phyloP scores from a whole-genome alignment of 2,797 vertebrate genomes.

The Oryzias dopingdopingensis region DNA sequence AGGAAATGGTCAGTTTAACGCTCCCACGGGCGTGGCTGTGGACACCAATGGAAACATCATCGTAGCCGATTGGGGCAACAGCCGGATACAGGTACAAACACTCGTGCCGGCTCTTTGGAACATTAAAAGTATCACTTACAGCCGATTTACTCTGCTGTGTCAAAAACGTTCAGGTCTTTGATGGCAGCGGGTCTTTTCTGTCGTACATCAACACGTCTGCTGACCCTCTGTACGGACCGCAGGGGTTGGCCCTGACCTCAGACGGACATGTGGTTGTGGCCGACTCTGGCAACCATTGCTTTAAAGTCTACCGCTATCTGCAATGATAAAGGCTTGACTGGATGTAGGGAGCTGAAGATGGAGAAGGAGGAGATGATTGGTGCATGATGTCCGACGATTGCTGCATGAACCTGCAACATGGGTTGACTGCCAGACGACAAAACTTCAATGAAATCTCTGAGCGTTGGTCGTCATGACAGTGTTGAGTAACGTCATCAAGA shows the following conservation, averaged over 20 bases:
- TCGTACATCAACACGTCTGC: conserved; percentile 99
- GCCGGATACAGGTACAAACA: conserved; percentile 89
- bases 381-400: conserved; percentile 15
- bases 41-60: conserved; percentile 97
- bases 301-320: conserved; percentile 98
- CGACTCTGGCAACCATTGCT: conserved; percentile 99
- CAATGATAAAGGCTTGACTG: conserved; percentile 76
- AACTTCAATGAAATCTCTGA: background rate
- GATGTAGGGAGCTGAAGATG: background rate
- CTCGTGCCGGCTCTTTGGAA: too few species aligned
- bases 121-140: too few species aligned
- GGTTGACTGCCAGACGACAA: background rate
- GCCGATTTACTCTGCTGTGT: background rate
- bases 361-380: background rate
- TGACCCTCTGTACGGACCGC: conserved; percentile 95
- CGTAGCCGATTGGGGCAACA: conserved; percentile 97
- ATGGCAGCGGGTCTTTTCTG: conserved; percentile 94
- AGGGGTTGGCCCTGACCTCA: conserved; percentile 94
- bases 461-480: background rate
- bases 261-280: conserved; percentile 98
- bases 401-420: conserved; percentile 36
- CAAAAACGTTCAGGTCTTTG: conserved; percentile 85
- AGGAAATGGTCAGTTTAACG: conserved; percentile 98
- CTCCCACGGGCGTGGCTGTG: conserved; percentile 94
- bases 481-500: background rate